These are phyloP conservation scores for Cosmopolites sordidus DNA, from an alignment of 2,888 invertebrate species.

Conservation along the genomic window DNA sequence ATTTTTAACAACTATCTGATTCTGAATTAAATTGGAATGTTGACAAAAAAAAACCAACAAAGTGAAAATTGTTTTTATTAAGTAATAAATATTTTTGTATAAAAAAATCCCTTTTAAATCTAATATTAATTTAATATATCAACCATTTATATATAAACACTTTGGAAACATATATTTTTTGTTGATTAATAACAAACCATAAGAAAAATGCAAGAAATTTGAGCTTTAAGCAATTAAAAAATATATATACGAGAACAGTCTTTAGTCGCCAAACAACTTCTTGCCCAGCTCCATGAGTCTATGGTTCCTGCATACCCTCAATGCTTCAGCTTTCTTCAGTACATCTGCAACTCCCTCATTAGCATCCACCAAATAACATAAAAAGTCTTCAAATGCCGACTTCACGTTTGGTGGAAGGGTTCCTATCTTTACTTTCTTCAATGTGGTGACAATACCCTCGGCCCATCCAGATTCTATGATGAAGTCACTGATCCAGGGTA, in stretches of 20 bases:
- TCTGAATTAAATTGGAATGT: too few species aligned
- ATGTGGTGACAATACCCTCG: slow-evolving; percentile 76
- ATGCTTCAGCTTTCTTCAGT: slow-evolving; percentile 75
- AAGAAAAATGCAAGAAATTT: background rate
- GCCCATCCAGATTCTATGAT: slow-evolving; percentile 93
- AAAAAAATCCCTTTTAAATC: background rate
- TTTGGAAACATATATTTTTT: background rate
- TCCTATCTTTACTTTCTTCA: slow-evolving; percentile 79
- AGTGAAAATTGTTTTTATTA: too few species aligned
- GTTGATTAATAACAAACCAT: background rate
- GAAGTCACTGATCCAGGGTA: slow-evolving; percentile 88
- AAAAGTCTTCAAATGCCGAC: slow-evolving; percentile 85
- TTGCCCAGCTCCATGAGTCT: slow-evolving; percentile 86
- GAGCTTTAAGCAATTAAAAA: background rate
- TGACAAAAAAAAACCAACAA: too few species aligned
- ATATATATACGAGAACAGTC: background rate
- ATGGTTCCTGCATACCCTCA: slow-evolving; percentile 80
- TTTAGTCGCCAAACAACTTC: slow-evolving; percentile 79
- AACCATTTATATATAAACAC: too few species aligned
- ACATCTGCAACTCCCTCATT: slow-evolving; percentile 64
- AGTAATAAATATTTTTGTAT: background rate
- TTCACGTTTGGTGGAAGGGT: slow-evolving; percentile 79
- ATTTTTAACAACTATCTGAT: too few species aligned
- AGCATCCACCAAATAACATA: slow-evolving; percentile 78
- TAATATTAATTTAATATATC: background rate